Conservation (phyloP, 2,113 vertebrate species). For the Muntiacus muntjak region DNA sequence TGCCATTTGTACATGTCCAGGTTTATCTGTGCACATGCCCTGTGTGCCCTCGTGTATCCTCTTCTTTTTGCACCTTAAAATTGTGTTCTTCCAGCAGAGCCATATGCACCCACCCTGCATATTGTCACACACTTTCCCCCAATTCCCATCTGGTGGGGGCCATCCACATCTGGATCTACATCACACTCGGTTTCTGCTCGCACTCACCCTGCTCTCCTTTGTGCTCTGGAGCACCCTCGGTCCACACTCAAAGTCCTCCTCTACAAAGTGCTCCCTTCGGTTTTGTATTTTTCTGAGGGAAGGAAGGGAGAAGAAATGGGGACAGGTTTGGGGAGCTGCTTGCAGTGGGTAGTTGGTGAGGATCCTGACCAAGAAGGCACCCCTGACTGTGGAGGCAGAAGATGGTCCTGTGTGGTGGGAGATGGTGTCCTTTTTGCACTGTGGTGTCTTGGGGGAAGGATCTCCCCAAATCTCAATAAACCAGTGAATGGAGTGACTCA, state of each 20-base stretch:
- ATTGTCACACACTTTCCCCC: not conserved
- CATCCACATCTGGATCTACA: not conserved
- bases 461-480: conserved; percentile 63
- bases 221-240: not conserved
- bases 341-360: not conserved
- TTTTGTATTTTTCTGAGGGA: not conserved
- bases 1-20: not conserved
- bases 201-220: not conserved
- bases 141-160: not conserved
- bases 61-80: not conserved
- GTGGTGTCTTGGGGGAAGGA: conserved; percentile 30
- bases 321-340: conserved; percentile 9
- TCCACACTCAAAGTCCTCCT: not conserved
- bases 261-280: not conserved
- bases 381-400: not conserved
- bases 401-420: not conserved
- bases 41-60: not conserved
- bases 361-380: not conserved
- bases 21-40: not conserved
- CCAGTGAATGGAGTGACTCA: conserved; percentile 45
- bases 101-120: not conserved
- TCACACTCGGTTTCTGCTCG: not conserved
- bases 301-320: not conserved
- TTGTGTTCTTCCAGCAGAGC: not conserved
- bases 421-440: not conserved